Percentiles rank a stretch among this genome's conserved stretches.
These are phyloP conservation scores for Gorsachius goisagi DNA, from an alignment of 2,113 vertebrate species.

Conservation along the genomic window DNA sequence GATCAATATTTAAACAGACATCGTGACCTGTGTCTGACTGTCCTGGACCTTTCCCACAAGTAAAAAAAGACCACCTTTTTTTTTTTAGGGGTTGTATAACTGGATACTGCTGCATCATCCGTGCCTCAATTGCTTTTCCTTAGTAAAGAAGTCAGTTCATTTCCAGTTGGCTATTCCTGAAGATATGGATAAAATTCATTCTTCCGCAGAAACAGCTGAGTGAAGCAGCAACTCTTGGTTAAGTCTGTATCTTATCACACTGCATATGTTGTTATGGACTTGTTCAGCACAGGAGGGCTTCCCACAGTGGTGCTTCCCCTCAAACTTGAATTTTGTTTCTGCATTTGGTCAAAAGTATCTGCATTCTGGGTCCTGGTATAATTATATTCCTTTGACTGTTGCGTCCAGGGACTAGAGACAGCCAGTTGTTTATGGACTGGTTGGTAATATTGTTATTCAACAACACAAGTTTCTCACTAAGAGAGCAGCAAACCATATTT, in stretches of 20 bases:
- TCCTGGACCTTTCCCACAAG: background rate
- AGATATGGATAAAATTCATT: background rate
- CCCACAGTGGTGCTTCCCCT: background rate
- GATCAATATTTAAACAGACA: background rate
- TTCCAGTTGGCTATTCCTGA: background rate
- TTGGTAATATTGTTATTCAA: background rate
- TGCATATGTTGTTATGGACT: background rate
- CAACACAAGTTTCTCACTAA: background rate
- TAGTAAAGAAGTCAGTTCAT: background rate
- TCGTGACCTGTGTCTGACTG: background rate
- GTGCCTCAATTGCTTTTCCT: background rate
- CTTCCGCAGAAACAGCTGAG: background rate
- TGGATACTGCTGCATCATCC: background rate
- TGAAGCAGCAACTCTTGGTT: background rate
- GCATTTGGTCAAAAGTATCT: background rate
- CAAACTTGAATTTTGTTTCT: background rate
- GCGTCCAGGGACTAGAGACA: background rate
- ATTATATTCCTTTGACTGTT: background rate
- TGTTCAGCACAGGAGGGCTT: background rate
- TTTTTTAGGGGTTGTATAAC: background rate
- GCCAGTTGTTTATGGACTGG: background rate
- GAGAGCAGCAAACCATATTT: background rate
- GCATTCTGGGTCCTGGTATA: background rate
- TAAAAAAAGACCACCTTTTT: fast-evolving
- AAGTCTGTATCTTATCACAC: background rate